Base-by-base conservation (phyloP, 1,140 invertebrate species). In the Formica exsecta region DNA sequence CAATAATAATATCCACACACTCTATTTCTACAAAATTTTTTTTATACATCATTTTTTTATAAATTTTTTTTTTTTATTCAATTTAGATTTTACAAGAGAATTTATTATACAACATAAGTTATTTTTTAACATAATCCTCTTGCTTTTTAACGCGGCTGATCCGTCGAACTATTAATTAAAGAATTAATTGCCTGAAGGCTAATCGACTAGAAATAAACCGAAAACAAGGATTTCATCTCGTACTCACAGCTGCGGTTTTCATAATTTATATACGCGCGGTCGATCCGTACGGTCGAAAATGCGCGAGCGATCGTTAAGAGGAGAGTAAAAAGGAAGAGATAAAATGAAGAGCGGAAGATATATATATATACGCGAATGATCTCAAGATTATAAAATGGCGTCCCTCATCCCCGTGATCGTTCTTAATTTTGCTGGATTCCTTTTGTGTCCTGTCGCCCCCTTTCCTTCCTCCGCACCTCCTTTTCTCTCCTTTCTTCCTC, bases 331-430 rank as follows among this genome's bases (percentile, higher is more conserved):
- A 81, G 64, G 32, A 22, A 81, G 73, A 65, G 85, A 90, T 77
- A 80, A 84, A 88, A 85, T 85, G 73, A 68, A 22, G 75, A 88
- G 81, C 64, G 84, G 87, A 85, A 70, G 80, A 88, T 91, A 87
- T 44, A 44, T 41, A 41, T 41, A 41, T 41, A 7, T 90, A 83
- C 80, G 73, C 88, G 88, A 89, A 86, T 89, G 89, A 90, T 90
- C 89, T 51, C 86, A 90, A 92, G 85, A 91, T 92, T 92, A 92
- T 92, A 92, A 92, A 91, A 92, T 92, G 91, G 91, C 88, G 86
- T 84, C 79, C 59, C 90, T 86, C 91, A 87, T 85, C 88, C 89
- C 75, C 68, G 75, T 88, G 86, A 76, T 75, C 70, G 87, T 89
- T 87, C 87, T 91, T 89, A 87, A 89, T 90, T 90, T 90, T 86